Conservation (phyloP, 2,797 vertebrate genomes). For the Lithobates pipiens region DNA sequence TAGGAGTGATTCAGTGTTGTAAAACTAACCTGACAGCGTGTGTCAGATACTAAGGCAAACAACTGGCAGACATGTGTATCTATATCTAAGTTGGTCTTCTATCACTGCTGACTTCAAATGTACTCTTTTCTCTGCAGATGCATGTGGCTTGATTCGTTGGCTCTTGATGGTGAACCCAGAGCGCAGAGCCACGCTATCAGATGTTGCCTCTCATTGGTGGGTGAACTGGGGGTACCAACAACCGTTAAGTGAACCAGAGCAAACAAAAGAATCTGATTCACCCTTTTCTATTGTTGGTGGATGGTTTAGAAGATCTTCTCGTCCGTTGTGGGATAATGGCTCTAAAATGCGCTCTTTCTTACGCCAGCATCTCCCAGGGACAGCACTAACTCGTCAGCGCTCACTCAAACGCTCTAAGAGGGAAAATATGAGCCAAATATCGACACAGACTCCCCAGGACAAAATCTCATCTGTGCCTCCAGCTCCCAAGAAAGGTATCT, state of each 20-base stretch:
- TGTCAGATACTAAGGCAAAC: too few species aligned
- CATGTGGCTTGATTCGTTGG: slow-evolving; percentile 96
- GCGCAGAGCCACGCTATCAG: slow-evolving; percentile 90
- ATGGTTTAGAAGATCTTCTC: slow-evolving; percentile 91
- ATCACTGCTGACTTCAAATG: neutral
- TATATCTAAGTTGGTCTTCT: neutral
- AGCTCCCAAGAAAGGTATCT: slow-evolving; percentile 89
- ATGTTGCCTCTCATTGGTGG: slow-evolving; percentile 96
- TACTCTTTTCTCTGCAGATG: slow-evolving; percentile 78
- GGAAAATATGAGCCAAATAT: slow-evolving; percentile 87
- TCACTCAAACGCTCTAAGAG: slow-evolving; percentile 93
- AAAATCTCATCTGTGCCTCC: neutral
- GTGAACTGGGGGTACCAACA: slow-evolving; percentile 93
- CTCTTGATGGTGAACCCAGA: slow-evolving; percentile 97
- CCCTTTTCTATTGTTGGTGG: slow-evolving; percentile 81
- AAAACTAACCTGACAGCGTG: too few species aligned
- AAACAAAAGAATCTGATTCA: slow-evolving; percentile 69
- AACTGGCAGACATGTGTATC: too few species aligned
- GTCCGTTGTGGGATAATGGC: slow-evolving; percentile 89
- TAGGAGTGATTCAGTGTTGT: too few species aligned
- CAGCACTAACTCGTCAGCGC: slow-evolving; percentile 83
- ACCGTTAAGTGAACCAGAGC: slow-evolving; percentile 78
- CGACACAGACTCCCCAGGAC: slow-evolving; percentile 81
- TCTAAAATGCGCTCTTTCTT: slow-evolving; percentile 92
- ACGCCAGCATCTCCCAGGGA: slow-evolving; percentile 78